Evolutionary conservation across 2,888 invertebrate species (phyloP).

Genomic region (Apomyelois bistriatella): DNA sequence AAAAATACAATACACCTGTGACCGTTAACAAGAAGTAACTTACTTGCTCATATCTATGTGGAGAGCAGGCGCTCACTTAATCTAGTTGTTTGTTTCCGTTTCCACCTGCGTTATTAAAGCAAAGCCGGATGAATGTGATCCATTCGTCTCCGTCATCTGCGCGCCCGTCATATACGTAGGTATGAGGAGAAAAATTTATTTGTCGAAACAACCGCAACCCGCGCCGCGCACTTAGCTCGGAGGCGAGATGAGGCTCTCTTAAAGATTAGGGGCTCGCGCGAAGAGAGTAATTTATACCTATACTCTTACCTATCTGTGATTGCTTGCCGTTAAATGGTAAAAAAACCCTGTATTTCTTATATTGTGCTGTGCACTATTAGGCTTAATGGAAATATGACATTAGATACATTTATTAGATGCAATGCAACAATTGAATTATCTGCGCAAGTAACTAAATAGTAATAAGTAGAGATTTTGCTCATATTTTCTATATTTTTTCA

Average conservation of each 20-base stretch:
- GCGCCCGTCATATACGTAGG: conserved; percentile 33
- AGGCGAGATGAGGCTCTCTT: background rate
- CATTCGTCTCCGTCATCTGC: conserved; percentile 53
- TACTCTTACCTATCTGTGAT: conserved; percentile 8
- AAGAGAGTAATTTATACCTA: conserved; percentile 6
- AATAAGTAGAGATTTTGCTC: no score
- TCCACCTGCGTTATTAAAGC: conserved; percentile 31
- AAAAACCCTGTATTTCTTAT: background rate
- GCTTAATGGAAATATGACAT: no score
- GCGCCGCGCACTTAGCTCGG: background rate
- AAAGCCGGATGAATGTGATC: conserved; percentile 41
- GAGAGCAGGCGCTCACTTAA: background rate
- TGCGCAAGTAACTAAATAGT: no score
- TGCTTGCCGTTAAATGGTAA: background rate
- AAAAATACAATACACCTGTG: no score
- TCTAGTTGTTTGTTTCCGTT: conserved; percentile 28
- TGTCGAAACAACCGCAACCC: conserved; percentile 7
- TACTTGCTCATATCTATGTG: no score
- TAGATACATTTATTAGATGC: no score
- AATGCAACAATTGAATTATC: no score
- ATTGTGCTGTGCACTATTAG: no score
- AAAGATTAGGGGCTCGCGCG: conserved; percentile 6
- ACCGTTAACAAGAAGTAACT: no score
- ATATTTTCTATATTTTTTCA: no score
- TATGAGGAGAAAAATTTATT: conserved; percentile 20